Evolutionary conservation across 1,140 invertebrate species (phyloP).

Genomic region (Bombus cullumanus): DNA sequence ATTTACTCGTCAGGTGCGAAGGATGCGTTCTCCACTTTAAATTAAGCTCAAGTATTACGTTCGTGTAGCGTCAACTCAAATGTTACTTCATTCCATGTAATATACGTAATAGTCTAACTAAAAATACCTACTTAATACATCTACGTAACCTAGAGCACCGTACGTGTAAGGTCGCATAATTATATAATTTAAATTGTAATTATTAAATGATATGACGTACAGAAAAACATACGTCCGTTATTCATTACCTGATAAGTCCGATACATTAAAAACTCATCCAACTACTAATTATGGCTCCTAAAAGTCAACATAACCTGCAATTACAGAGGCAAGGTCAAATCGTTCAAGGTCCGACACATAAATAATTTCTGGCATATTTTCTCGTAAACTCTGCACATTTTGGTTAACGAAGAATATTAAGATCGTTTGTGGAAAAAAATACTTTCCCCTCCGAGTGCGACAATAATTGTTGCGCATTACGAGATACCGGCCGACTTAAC

Average conservation of each 20-base stretch:
- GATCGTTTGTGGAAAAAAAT: background rate
- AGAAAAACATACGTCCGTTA: constrained; percentile 48
- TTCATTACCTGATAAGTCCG: constrained; percentile 6
- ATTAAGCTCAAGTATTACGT: constrained; percentile 83
- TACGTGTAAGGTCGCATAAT: constrained; percentile 82
- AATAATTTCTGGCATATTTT: no score
- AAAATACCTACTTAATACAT: constrained; percentile 81
- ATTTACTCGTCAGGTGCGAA: constrained; percentile 70
- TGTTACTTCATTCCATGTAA: constrained; percentile 84
- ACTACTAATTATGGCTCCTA: background rate
- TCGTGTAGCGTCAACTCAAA: constrained; percentile 80
- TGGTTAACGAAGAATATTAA: no score
- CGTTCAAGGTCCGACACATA: background rate
- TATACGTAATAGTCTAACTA: constrained; percentile 83
- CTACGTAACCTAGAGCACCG: constrained; percentile 82
- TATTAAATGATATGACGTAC: constrained; percentile 83
- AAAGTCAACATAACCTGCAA: background rate
- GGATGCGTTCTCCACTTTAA: constrained; percentile 73
- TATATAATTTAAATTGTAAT: constrained; percentile 84
- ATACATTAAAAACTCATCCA: background rate
- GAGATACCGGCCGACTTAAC: background rate
- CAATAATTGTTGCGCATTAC: constrained; percentile 27
- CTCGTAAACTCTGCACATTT: no score
- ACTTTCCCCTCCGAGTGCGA: background rate
- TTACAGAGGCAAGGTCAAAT: background rate